A percentile compares a stretch with the other conserved stretches of the same genome.
These are phyloP conservation scores for Agrotis puta DNA, from an alignment of 2,888 invertebrate species.

Conservation along the genomic window DNA sequence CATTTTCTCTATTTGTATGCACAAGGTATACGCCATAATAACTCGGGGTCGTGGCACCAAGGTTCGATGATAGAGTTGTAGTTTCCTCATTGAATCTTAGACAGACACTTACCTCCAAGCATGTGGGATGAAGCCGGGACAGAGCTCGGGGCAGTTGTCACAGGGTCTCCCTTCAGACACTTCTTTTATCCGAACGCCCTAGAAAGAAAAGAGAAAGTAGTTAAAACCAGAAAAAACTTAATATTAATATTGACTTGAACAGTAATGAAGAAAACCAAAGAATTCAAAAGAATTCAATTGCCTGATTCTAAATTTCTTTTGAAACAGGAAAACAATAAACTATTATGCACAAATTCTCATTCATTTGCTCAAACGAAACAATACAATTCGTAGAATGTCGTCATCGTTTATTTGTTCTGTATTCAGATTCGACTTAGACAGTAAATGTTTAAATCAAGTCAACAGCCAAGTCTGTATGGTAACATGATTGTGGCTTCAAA, in stretches of 20 bases:
- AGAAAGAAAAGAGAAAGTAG: slow-evolving; percentile 75
- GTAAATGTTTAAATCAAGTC: slow-evolving; percentile 24
- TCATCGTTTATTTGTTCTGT: slow-evolving; percentile 25
- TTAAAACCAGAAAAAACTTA: neutral
- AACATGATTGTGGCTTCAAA: slow-evolving; percentile 21
- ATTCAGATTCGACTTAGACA: slow-evolving; percentile 13
- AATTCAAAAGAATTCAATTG: slow-evolving; percentile 23
- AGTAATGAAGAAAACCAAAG: neutral
- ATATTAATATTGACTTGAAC: neutral
- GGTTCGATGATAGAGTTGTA: slow-evolving; percentile 44
- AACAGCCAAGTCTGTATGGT: slow-evolving; percentile 10
- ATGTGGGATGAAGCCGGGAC: slow-evolving; percentile 96
- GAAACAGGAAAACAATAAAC: slow-evolving; percentile 29
- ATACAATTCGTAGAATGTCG: slow-evolving; percentile 28
- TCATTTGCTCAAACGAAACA: slow-evolving; percentile 33
- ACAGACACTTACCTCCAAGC: slow-evolving; percentile 95
- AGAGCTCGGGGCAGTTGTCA: slow-evolving; percentile 95
- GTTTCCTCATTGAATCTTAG: slow-evolving; percentile 53
- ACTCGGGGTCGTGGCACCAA: slow-evolving; percentile 44
- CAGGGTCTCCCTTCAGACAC: slow-evolving; percentile 96
- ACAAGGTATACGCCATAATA: slow-evolving; percentile 39
- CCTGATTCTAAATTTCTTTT: neutral
- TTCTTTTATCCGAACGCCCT: slow-evolving; percentile 97
- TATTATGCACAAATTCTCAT: slow-evolving; percentile 19
- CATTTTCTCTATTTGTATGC: slow-evolving; percentile 64